Conservation (phyloP, 1,140 invertebrate species). For the Stegodyphus dumicola region DNA sequence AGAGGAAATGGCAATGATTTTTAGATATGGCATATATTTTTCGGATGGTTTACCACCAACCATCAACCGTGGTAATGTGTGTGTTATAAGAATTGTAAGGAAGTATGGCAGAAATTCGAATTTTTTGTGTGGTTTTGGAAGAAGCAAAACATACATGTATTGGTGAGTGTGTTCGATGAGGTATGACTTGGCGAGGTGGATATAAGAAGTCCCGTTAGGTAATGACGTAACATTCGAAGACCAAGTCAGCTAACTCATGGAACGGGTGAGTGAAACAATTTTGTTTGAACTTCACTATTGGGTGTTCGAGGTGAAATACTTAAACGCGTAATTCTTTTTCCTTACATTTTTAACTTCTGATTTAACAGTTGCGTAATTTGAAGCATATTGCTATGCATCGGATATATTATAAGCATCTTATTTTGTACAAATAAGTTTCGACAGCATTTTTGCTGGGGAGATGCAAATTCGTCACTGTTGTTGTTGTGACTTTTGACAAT, state of each 20-base stretch:
- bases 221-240: constrained; percentile 45
- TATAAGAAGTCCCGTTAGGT: constrained; percentile 18
- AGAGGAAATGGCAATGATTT: neutral
- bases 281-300: too few relatives aligned
- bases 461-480: too few relatives aligned
- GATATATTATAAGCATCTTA: too few relatives aligned
- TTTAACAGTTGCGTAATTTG: too few relatives aligned
- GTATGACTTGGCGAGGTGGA: constrained; percentile 29
- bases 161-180: constrained; percentile 32
- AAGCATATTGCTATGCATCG: too few relatives aligned
- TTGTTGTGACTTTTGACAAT: too few relatives aligned
- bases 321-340: too few relatives aligned
- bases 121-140: neutral
- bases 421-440: too few relatives aligned
- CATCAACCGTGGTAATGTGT: neutral
- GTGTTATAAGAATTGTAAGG: constrained; percentile 14
- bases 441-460: too few relatives aligned
- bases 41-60: constrained; percentile 17
- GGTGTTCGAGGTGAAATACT: too few relatives aligned
- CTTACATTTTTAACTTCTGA: too few relatives aligned
- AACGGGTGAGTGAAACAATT: constrained; percentile 23
- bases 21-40: constrained; percentile 11
- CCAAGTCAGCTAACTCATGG: constrained; percentile 37
- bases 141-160: neutral
- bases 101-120: constrained; percentile 3